phyloP scores from a whole-genome alignment of 1,140 invertebrate species.

The Plutomurus gul region DNA sequence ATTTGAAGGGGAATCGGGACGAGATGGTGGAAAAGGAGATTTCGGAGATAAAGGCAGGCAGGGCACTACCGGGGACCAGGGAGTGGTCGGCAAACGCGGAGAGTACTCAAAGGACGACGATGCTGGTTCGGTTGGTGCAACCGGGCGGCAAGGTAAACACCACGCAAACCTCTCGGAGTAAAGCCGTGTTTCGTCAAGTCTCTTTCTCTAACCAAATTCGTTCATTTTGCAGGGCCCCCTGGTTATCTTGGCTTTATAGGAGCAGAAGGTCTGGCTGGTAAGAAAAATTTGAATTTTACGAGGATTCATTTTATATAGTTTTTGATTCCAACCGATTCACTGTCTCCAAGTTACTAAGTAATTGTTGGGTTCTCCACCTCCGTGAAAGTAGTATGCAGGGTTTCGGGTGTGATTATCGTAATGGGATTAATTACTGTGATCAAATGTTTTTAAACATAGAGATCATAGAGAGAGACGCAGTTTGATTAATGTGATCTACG shows the following conservation, averaged over 20 bases:
- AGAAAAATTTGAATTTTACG: not conserved
- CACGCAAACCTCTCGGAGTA: not conserved
- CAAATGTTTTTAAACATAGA: no score
- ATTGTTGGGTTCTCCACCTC: no score
- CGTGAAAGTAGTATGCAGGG: no score
- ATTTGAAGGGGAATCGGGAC: not conserved
- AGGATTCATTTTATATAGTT: no score
- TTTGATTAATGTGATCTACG: no score
- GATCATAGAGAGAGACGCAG: no score
- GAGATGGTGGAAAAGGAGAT: constrained; percentile 31
- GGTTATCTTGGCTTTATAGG: constrained; percentile 10
- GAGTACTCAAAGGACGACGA: constrained; percentile 18
- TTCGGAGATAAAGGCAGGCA: constrained; percentile 38
- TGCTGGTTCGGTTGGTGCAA: not conserved
- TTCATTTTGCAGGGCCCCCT: constrained; percentile 31
- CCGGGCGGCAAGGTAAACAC: constrained; percentile 34
- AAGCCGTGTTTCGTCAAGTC: not conserved
- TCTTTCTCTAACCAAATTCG: not conserved
- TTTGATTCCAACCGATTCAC: not conserved
- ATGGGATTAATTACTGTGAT: no score
- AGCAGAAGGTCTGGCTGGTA: not conserved
- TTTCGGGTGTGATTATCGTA: no score
- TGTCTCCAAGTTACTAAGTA: no score
- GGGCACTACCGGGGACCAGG: constrained; percentile 46
- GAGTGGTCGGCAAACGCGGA: constrained; percentile 3